A percentile compares a stretch with the other conserved stretches of the same genome.
Conservation (phyloP, 2,797 vertebrate species). For the Notolabrus celidotus region DNA sequence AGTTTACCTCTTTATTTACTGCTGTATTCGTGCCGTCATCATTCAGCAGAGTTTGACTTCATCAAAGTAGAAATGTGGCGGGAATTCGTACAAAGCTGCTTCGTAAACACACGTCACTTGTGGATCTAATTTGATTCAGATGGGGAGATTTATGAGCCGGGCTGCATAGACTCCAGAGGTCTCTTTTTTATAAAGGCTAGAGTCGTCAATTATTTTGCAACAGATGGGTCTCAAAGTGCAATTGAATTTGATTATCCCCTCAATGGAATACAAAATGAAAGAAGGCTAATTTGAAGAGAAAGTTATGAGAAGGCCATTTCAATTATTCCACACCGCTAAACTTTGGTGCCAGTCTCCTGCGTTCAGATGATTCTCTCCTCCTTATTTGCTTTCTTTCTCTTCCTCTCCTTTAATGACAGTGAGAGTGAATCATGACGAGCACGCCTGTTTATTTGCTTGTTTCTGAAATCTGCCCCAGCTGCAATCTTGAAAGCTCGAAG, state of each 20-base stretch:
- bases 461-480: constrained; percentile 50
- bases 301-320: constrained; percentile 68
- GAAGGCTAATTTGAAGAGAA: constrained; percentile 53
- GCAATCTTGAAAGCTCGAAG: constrained; percentile 30
- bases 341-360: constrained; percentile 15
- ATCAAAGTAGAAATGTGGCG: constrained; percentile 50
- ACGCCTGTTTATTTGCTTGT: constrained; percentile 55
- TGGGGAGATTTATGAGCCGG: constrained; percentile 63
- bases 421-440: constrained; percentile 32
- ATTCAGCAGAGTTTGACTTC: constrained; percentile 23
- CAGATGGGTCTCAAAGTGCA: constrained; percentile 71
- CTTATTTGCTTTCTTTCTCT: constrained; percentile 18
- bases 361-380: constrained; percentile 8
- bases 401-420: constrained; percentile 40
- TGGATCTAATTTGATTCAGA: constrained; percentile 70
- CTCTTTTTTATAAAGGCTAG: constrained; percentile 42
- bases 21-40: constrained; percentile 7
- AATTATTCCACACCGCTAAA: constrained; percentile 49
- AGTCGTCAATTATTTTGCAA: constrained; percentile 68
- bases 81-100: constrained; percentile 34
- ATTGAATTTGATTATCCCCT: constrained; percentile 69
- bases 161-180: constrained; percentile 22
- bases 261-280: constrained; percentile 61
- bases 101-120: constrained; percentile 52
- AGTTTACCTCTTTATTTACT: constrained; percentile 17